Evolutionary conservation across 2,888 invertebrate genomes (phyloP), one percentile per base, ranked within the genome.

Genomic region (Nineta flava): DNA sequence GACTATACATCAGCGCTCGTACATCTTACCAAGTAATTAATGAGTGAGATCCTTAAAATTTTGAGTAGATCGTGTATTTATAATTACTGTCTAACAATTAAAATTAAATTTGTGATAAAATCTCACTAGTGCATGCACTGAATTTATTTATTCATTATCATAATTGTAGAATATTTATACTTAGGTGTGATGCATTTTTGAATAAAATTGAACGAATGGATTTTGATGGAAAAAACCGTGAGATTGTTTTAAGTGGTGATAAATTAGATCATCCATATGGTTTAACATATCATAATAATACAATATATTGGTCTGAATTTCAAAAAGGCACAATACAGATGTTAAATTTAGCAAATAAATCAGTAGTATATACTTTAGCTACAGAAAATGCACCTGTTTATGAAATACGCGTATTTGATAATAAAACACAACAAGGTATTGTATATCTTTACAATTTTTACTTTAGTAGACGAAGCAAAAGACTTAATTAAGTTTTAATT

Each of bases 261-360:
- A 65, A 68, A 10, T 62, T 79, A 50, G 71, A 75, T 48, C 79
- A 79, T 63, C 85, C 86, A 0, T 81, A 79, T 63, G 81, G 85
- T 1, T 67, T 86, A 46, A 79, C 78, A 9, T 70, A 77, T 50
- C 71, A 75, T 58, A 75, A 79, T 54, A 75, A 75, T 40, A 70
- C 70, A 48, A 66, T 87, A 38, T 76, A 77, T 60, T 87, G 81
- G 79, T 79, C 79, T 55, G 86, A 85, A 66, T 78, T 77, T 63
- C 73, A 73, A 55, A 72, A 77, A 59, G 82, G 81, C 50, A 70
- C 69, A 3, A 70, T 79, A 1, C 70, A 73, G 57, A 65, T 69
- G 9, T 69, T 74, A 46, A 67, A 70, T 56, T 63, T 75, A 12
- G 60, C 57, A 6, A 66, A 64, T 35, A 64, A 62, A n/a, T 64